These are phyloP conservation scores for Thalassarche chlororhynchos DNA, from an alignment of 2,113 vertebrate genomes.

Conservation along the genomic window DNA sequence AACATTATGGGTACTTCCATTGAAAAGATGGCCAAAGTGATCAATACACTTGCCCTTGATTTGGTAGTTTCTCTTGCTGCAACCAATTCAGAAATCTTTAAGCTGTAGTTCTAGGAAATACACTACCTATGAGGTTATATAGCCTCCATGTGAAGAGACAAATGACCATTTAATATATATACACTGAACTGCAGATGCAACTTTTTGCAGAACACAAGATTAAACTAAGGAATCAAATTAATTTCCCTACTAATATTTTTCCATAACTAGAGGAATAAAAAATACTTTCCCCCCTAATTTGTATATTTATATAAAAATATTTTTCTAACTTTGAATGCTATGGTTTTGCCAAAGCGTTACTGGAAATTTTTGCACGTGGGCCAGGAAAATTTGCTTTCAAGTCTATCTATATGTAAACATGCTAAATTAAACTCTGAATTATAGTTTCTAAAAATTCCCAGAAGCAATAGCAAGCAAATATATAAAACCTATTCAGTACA, in stretches of 20 bases:
- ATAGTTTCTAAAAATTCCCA: neutral
- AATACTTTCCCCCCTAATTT: neutral
- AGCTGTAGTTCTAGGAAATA: neutral
- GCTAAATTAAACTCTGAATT: neutral
- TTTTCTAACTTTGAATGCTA: neutral
- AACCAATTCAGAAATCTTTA: neutral
- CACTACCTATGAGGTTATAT: neutral
- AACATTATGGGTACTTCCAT: neutral
- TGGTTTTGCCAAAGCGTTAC: neutral
- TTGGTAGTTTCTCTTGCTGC: neutral
- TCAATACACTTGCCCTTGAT: neutral
- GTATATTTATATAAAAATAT: neutral
- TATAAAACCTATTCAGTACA: neutral
- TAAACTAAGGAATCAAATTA: neutral
- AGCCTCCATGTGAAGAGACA: neutral
- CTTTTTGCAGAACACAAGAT: neutral
- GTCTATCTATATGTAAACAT: neutral
- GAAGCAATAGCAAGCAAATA: neutral
- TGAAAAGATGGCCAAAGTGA: neutral
- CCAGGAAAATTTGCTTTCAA: neutral
- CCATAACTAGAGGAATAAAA: neutral
- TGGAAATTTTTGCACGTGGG: neutral
- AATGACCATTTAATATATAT: neutral
- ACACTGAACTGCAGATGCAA: neutral
- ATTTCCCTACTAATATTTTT: neutral